These are phyloP conservation scores for Andricus quercusramuli DNA, from an alignment of 2,888 invertebrate genomes.

Conservation along the genomic window DNA sequence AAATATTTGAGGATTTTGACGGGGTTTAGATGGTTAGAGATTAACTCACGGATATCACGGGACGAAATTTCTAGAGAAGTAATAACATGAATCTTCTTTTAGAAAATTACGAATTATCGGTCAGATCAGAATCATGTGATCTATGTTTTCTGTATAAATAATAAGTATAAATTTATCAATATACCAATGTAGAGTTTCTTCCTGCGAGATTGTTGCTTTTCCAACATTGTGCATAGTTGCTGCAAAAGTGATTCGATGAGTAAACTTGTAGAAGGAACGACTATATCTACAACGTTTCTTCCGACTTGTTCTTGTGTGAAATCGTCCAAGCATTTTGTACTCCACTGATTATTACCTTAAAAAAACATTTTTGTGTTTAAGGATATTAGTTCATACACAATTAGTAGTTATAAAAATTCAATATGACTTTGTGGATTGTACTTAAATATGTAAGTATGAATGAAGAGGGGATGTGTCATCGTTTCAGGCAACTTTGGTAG, in stretches of 20 bases:
- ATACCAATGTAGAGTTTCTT: conserved; percentile 82
- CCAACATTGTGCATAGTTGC: conserved; percentile 84
- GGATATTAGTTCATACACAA: no score
- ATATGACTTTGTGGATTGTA: no score
- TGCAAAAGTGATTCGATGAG: conserved; percentile 86
- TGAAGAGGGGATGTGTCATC: no score
- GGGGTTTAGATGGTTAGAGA: no score
- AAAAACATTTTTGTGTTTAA: background rate
- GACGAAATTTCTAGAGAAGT: no score
- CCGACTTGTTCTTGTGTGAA: background rate
- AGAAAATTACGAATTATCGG: no score
- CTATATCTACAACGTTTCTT: background rate
- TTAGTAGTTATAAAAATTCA: background rate
- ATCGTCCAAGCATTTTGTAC: conserved; percentile 13
- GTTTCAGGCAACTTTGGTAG: no score
- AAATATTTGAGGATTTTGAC: no score
- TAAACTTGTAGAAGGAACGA: conserved; percentile 79
- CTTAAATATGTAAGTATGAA: no score
- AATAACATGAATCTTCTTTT: no score
- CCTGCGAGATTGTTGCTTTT: conserved; percentile 82
- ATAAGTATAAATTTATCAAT: conserved; percentile 24
- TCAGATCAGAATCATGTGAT: no score
- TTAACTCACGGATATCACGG: no score
- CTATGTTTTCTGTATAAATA: background rate
- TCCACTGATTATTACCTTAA: background rate